Evolutionary conservation across 1,140 invertebrate genomes (phyloP).

Genomic region (Scaptomyza graminum): DNA sequence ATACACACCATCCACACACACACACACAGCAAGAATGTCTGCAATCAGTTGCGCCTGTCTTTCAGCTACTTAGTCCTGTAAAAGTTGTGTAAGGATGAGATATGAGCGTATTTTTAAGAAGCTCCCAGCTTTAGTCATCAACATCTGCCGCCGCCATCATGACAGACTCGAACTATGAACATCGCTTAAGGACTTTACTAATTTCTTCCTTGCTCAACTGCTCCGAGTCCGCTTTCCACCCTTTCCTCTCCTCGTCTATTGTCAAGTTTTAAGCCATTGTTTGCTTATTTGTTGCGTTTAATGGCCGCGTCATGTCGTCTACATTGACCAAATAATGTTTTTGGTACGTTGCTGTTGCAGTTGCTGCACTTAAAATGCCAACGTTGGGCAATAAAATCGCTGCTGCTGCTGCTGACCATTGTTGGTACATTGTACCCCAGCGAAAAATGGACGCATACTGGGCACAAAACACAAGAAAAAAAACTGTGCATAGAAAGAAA

Average conservation of each 20-base stretch:
- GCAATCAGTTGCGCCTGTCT: not conserved
- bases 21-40: not conserved
- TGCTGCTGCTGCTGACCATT: constrained; percentile 65
- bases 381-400: constrained; percentile 72
- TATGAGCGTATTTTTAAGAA: not conserved
- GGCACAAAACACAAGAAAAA: constrained; percentile 4
- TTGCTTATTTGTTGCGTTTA: constrained; percentile 83
- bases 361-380: constrained; percentile 75
- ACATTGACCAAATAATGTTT: constrained; percentile 82
- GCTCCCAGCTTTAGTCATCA: not conserved
- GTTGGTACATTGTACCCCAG: constrained; percentile 81
- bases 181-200: constrained; percentile 32
- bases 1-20: not conserved
- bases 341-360: constrained; percentile 36
- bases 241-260: not conserved
- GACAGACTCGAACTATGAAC: not conserved
- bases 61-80: not conserved
- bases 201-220: constrained; percentile 55
- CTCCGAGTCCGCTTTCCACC: not conserved
- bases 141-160: too few species aligned
- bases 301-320: constrained; percentile 81
- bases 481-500: constrained; percentile 50
- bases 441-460: constrained; percentile 52
- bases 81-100: not conserved
- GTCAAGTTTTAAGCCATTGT: constrained; percentile 58